phyloP scores from a whole-genome alignment of 2,888 invertebrate genomes.

The Sceliomorpha sp. region DNA sequence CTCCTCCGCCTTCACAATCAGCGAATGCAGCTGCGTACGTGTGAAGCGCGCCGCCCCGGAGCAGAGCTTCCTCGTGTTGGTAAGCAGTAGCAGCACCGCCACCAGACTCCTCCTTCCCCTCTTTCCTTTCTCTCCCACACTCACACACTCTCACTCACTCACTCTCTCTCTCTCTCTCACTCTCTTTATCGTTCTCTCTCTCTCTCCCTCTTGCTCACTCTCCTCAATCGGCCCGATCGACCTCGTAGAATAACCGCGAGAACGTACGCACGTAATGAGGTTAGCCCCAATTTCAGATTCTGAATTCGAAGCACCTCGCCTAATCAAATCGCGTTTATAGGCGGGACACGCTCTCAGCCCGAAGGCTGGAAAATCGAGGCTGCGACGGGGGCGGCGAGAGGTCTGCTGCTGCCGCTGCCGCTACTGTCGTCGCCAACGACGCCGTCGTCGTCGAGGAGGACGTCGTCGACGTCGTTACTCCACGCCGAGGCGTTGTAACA shows the following conservation, averaged over 20 bases:
- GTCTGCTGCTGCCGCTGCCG: conserved; percentile 5
- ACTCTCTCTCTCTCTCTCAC: too few species aligned
- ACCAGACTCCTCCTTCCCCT: too few species aligned
- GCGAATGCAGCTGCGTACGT: conserved; percentile 14
- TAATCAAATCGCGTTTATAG: conserved; percentile 74
- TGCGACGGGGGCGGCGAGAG: conserved; percentile 6
- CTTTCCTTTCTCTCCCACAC: too few species aligned
- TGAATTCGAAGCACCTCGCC: conserved; percentile 68
- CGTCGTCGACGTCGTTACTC: too few species aligned
- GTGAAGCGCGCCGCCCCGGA: neutral
- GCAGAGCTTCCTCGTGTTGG: neutral
- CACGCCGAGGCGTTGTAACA: too few species aligned
- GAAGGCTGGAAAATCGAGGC: conserved; percentile 67
- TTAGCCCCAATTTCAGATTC: conserved; percentile 68
- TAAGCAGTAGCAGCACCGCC: too few species aligned
- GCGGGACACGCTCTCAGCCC: conserved; percentile 67
- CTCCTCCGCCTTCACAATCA: conserved; percentile 19
- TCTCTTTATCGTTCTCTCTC: too few species aligned
- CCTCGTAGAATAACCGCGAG: conserved; percentile 33
- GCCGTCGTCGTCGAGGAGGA: too few species aligned
- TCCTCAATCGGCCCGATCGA: conserved; percentile 17
- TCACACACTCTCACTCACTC: too few species aligned
- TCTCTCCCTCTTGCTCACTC: too few species aligned
- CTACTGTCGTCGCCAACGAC: too few species aligned
- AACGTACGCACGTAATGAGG: conserved; percentile 56